Evolutionary conservation across 2,113 vertebrate genomes (phyloP).

Genomic region (Motacilla alba): DNA sequence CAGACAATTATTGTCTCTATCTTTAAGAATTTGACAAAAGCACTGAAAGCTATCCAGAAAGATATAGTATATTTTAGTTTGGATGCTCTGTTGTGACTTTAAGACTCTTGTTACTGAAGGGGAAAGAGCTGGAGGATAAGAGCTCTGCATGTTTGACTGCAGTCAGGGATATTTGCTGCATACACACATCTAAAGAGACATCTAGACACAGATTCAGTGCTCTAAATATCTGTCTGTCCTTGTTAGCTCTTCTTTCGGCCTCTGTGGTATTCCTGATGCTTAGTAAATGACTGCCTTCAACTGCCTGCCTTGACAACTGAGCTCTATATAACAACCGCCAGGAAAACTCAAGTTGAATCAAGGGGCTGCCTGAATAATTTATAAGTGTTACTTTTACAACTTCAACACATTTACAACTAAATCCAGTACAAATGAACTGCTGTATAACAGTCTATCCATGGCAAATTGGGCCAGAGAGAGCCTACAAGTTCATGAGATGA

Average conservation of each 20-base stretch:
- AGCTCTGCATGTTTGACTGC: not conserved
- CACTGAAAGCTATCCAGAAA: not conserved
- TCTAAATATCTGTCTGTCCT: conserved; percentile 45
- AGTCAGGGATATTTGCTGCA: not conserved
- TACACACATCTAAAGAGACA: not conserved
- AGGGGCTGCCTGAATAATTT: conserved; percentile 54
- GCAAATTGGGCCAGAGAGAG: not conserved
- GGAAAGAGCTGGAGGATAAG: not conserved
- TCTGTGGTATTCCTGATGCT: conserved; percentile 2
- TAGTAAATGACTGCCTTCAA: conserved; percentile 13
- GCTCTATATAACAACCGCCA: not conserved
- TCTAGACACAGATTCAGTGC: conserved; percentile 12
- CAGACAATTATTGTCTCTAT: not conserved
- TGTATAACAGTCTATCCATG: not conserved
- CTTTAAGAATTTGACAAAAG: not conserved
- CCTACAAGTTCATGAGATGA: not conserved
- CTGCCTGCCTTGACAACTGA: not conserved
- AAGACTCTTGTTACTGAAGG: not conserved
- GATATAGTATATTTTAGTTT: not conserved
- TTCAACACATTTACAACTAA: conserved; percentile 31
- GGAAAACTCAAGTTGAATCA: conserved; percentile 40
- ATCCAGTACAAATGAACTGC: conserved; percentile 3
- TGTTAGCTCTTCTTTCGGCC: conserved; percentile 32
- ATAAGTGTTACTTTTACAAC: conserved; percentile 56
- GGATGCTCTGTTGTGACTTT: not conserved